Conservation (phyloP, 1,140 invertebrate species). For the Tribolium madens region DNA sequence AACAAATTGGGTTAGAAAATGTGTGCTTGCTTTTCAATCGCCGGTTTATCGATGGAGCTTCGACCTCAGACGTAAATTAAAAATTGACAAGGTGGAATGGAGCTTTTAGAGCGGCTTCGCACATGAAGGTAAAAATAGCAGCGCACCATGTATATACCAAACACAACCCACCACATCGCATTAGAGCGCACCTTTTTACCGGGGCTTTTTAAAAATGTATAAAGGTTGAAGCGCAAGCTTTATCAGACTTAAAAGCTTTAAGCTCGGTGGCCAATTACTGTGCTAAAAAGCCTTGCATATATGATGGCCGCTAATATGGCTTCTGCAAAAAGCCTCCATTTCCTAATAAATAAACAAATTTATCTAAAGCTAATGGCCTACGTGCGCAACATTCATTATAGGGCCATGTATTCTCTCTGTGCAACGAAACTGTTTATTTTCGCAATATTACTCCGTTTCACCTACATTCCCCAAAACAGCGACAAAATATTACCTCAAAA, state of each 20-base stretch:
- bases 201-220: constrained; percentile 64
- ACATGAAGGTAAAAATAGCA: constrained; percentile 28
- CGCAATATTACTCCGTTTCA: not conserved
- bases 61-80: not conserved
- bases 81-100: constrained; percentile 33
- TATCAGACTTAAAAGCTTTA: constrained; percentile 63
- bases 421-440: constrained; percentile 16
- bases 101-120: constrained; percentile 35
- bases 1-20: constrained; percentile 22
- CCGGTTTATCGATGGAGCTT: not conserved
- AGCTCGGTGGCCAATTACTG: constrained; percentile 64
- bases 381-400: constrained; percentile 25
- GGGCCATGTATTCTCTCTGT: not conserved
- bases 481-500: constrained; percentile 22
- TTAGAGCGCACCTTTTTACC: constrained; percentile 55
- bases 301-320: constrained; percentile 50
- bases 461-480: too few species aligned
- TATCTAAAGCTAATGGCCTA: constrained; percentile 33
- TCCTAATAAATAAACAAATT: constrained; percentile 46
- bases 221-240: constrained; percentile 62
- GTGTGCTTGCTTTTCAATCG: constrained; percentile 11
- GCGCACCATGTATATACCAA: constrained; percentile 29
- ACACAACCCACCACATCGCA: constrained; percentile 47
- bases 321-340: constrained; percentile 46
- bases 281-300: constrained; percentile 62